Base-by-base conservation (phyloP, 2,113 vertebrate species). In the Pao palembangensis region DNA sequence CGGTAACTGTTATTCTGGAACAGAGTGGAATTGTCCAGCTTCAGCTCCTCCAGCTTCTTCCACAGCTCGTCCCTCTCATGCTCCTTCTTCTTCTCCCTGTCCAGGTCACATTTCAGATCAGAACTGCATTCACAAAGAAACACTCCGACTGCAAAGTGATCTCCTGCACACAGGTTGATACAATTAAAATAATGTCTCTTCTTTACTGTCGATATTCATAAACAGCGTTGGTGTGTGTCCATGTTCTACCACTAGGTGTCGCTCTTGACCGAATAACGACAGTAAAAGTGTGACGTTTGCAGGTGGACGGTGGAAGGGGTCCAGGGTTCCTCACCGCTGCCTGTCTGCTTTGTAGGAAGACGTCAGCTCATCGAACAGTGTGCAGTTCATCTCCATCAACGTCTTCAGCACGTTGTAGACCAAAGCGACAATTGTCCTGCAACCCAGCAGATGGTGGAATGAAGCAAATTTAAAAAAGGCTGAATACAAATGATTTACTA, bases 371-470 rank as follows among this genome's bases (percentile, higher is more conserved):
- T 98, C 96, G 0, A 99, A 99, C 48, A 99, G 92, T 41, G 93
- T 92, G 84, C 93, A 93, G 14, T 99, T 98, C 96, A 99, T 98
- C 77, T 99, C 97, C 97, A 99, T 99, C 79, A 99, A 79, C 0
- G 96, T 95, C 88, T 99, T 99, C 85, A 99, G 88, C 74, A 99
- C 97, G 0, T 98, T 99, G 79, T 98, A 99, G 14, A 99, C 94
- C 74, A 99, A 90, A 23, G 96, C 94, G 69, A 99, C 92, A 3
- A 98, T 99, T 21, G 97, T 98, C 83, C 97, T 99, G 71, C 56
- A 80, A 67, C 23, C 66, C 75, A 82, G 0, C 73, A 63, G 52
- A 47, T 6, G 44, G 15, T n/a, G 11, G 15, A 13, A 16, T n/a
- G 5, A 16, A 44, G 43, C 43, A 44, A 44, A 44, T 12, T 44